A percentile compares a stretch with the other conserved stretches of the same genome.
These are phyloP conservation scores for Mechanitis messenoides DNA, from an alignment of 2,888 invertebrate species.

Conservation along the genomic window DNA sequence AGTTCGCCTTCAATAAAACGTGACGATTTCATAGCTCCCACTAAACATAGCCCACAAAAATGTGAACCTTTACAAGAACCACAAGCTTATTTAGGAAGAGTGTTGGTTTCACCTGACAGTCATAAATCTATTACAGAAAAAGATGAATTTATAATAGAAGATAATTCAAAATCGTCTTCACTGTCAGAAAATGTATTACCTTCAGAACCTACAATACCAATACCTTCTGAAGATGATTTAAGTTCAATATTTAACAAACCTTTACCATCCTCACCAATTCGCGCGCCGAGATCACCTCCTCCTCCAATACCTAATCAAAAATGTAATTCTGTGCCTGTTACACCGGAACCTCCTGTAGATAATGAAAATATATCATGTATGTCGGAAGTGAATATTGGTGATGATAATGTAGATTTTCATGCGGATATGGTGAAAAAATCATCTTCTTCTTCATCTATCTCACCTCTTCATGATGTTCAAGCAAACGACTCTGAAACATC, in stretches of 20 bases:
- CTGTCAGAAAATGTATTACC: constrained; percentile 48
- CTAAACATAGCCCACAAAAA: constrained; percentile 39
- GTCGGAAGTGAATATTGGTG: constrained; percentile 18
- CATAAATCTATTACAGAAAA: constrained; percentile 32
- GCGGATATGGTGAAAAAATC: constrained; percentile 27
- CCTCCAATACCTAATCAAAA: constrained; percentile 43
- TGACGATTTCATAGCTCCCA: constrained; percentile 48
- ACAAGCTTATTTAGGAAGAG: constrained; percentile 36
- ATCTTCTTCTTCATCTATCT: constrained; percentile 41
- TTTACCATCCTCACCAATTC: constrained; percentile 33
- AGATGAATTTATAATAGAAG: constrained; percentile 26
- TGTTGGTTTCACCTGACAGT: constrained; percentile 46
- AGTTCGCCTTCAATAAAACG: constrained; percentile 45
- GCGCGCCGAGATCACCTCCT: constrained; percentile 54
- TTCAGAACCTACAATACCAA: constrained; percentile 14
- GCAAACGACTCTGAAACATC: constrained; percentile 39
- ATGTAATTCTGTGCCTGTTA: constrained; percentile 28
- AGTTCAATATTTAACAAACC: constrained; percentile 27
- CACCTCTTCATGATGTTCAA: constrained; percentile 41
- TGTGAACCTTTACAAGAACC: constrained; percentile 41
- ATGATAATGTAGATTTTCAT: constrained; percentile 25
- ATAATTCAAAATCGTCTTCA: constrained; percentile 34
- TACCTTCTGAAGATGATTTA: constrained; percentile 16
- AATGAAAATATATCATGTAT: constrained; percentile 11
- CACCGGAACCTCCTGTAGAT: constrained; percentile 23